These are phyloP conservation scores for silkworm (Bombyx mori) DNA, from an alignment of 1,140 invertebrate genomes.

Conservation along the genomic window ASM3026992v2 NC_085120.1:349501-350000, in stretches of 20 bases:
- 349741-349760: constrained; percentile 52
- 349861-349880: too few species aligned
- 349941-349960: too few species aligned
- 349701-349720: constrained; percentile 31
- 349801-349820: constrained; percentile 47
- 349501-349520: neutral
- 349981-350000: too few species aligned
- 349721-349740: constrained; percentile 39
- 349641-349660: constrained; percentile 32
- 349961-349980: too few species aligned
- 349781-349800: constrained; percentile 44
- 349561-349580: too few species aligned
- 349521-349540: too few species aligned
- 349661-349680: constrained; percentile 41
- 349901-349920: too few species aligned
- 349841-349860: too few species aligned
- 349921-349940: too few species aligned
- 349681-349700: constrained; percentile 33
- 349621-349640: constrained; percentile 32
- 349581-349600: constrained; percentile 9
- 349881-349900: too few species aligned
- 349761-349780: constrained; percentile 49
- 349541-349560: too few species aligned
- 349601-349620: constrained; percentile 31
- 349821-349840: too few species aligned